Percentiles rank a stretch among this genome's conserved stretches.
Evolutionary conservation across 2,113 vertebrate genomes (phyloP).

Genomic region (Danio rerio): GRCz12tu NC_133185.1:10649001-10649500

Average conservation of each 20-base stretch:
- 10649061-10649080: too few relatives aligned
- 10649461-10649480: constrained; percentile 36
- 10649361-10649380: not conserved
- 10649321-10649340: not conserved
- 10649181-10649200: not conserved
- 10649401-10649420: not conserved
- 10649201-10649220: not conserved
- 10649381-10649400: not conserved
- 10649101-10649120: not conserved
- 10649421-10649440: constrained; percentile 19
- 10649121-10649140: not conserved
- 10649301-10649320: not conserved
- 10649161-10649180: not conserved
- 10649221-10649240: not conserved
- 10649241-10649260: not conserved
- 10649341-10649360: constrained; percentile 8
- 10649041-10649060: too few relatives aligned
- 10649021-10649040: too few relatives aligned
- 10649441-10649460: constrained; percentile 4
- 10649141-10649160: not conserved
- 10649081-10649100: too few relatives aligned
- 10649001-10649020: too few relatives aligned
- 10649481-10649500: not conserved
- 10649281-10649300: not conserved
- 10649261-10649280: not conserved